A percentile compares a stretch with the other conserved stretches of the same genome.
These are phyloP conservation scores for Oscheius sp. DNA, from an alignment of 2,888 invertebrate genomes.

Conservation along the genomic window DNA sequence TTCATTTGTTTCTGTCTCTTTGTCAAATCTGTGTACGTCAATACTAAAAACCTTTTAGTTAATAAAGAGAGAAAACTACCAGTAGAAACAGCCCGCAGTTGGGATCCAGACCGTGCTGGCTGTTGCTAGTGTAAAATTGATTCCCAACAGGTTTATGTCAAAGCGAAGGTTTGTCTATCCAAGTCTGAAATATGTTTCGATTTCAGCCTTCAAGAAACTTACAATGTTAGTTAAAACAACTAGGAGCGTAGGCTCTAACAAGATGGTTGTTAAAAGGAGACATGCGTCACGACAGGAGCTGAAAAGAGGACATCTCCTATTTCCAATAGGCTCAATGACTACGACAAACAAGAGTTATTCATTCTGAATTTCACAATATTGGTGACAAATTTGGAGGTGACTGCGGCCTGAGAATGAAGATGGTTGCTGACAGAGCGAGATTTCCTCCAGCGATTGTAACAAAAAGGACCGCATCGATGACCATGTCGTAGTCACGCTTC, in stretches of 20 bases:
- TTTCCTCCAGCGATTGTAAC: too few relatives aligned
- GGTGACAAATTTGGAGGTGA: too few relatives aligned
- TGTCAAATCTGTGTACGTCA: too few relatives aligned
- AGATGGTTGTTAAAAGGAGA: neutral
- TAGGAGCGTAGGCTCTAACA: neutral
- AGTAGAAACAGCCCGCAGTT: slow-evolving; percentile 10
- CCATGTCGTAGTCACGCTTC: too few relatives aligned
- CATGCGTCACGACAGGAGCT: neutral
- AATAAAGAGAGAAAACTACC: neutral
- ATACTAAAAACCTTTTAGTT: neutral
- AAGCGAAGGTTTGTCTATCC: neutral
- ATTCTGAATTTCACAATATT: too few relatives aligned
- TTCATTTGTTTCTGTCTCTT: too few relatives aligned
- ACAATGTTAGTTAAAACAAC: slow-evolving; percentile 4
- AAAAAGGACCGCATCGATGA: too few relatives aligned
- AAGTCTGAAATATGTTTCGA: neutral
- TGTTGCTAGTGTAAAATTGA: neutral
- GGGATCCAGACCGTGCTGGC: slow-evolving; percentile 9
- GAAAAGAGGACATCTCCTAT: too few relatives aligned
- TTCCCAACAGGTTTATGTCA: neutral
- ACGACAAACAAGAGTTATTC: too few relatives aligned
- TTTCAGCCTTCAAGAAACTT: neutral
- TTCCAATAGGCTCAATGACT: too few relatives aligned
- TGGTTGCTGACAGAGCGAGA: too few relatives aligned
- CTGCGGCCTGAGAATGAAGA: too few relatives aligned